These are phyloP conservation scores for Lutjanus argentimaculatus DNA, from an alignment of 2,797 vertebrate genomes.

Conservation along the genomic window DNA sequence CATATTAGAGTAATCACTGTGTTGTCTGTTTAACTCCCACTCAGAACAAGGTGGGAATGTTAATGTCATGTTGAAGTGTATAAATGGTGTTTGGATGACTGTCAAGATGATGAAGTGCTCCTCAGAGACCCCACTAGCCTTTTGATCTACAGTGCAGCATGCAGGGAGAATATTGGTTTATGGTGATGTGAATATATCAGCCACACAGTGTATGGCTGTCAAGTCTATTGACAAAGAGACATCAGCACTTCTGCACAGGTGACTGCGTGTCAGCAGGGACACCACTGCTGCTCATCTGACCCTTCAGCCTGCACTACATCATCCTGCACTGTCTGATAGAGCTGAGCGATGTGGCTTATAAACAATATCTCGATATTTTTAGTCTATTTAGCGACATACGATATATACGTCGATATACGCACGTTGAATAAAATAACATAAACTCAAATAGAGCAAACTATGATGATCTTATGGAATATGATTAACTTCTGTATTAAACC, in stretches of 20 bases:
- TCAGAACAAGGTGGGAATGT: slow-evolving; percentile 21
- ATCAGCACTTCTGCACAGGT: slow-evolving; percentile 48
- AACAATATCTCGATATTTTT: too few species aligned
- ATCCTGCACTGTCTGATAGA: not conserved
- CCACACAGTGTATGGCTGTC: slow-evolving; percentile 4
- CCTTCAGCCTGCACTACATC: slow-evolving; percentile 31
- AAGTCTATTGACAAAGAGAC: slow-evolving; percentile 56
- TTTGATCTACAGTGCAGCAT: slow-evolving; percentile 56
- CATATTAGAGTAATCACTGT: not conserved
- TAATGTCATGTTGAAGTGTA: slow-evolving; percentile 55
- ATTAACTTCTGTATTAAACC: too few species aligned
- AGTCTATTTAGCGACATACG: too few species aligned
- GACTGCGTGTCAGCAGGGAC: slow-evolving; percentile 29
- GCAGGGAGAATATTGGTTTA: slow-evolving; percentile 40
- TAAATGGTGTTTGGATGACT: slow-evolving; percentile 66
- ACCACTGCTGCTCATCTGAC: slow-evolving; percentile 36
- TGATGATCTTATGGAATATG: too few species aligned
- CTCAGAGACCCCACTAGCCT: slow-evolving; percentile 43
- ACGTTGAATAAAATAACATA: too few species aligned
- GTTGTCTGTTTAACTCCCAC: slow-evolving; percentile 1
- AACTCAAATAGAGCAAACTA: too few species aligned
- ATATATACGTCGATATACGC: too few species aligned
- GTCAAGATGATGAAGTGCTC: slow-evolving; percentile 74
- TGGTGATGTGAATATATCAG: slow-evolving; percentile 56
- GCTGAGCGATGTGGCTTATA: too few species aligned